Evolutionary conservation across 2,888 invertebrate genomes (phyloP), one percentile per base, ranked within the genome.

Genomic region (Orthosia incerta): DNA sequence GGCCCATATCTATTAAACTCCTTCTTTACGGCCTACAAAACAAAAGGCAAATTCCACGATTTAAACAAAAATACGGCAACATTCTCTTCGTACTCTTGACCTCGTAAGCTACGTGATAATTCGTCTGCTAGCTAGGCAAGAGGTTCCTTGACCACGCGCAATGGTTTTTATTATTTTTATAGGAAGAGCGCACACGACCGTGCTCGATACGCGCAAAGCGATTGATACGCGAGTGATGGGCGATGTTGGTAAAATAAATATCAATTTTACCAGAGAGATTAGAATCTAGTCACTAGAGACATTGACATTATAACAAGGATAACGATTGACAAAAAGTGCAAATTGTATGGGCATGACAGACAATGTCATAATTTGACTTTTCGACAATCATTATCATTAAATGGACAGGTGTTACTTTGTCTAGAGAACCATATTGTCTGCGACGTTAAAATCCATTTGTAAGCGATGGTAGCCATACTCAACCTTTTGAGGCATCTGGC

Each of bases 141-240:
- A 79, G 74, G 77, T 85, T 86, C 77, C 74, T 85, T 85, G 79
- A 86, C 79, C 81, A 84, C 65, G 67, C 57, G 67, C 83, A 79
- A 78, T 69, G 68, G 69, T 18, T 82, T 68, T 79, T 80, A 62
- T 73, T 62, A 74, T 80, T 86, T 80, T 80, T 83, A 71, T 84
- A 82, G 50, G 71, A 63, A 23, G 50, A 55, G 74, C 18, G 61
- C 60, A 71, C 84, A 85, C 84, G 72, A 76, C 74, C 65, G 71
- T 63, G 62, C 39, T 53, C 50, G 71, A 74, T 66, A 76, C 80
- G 79, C 79, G 67, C 48, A 56, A 59, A 53, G 7, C 57, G 64
- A 83, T 75, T 83, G 61, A 68, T 72, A 75, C 48, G 76, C 45
- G 16, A 68, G 23, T 45, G 60, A 45, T 45, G 45, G 20, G 45